Evolutionary conservation across 2,797 vertebrate genomes (phyloP).

Genomic region (Semaprochilodus insignis): DNA sequence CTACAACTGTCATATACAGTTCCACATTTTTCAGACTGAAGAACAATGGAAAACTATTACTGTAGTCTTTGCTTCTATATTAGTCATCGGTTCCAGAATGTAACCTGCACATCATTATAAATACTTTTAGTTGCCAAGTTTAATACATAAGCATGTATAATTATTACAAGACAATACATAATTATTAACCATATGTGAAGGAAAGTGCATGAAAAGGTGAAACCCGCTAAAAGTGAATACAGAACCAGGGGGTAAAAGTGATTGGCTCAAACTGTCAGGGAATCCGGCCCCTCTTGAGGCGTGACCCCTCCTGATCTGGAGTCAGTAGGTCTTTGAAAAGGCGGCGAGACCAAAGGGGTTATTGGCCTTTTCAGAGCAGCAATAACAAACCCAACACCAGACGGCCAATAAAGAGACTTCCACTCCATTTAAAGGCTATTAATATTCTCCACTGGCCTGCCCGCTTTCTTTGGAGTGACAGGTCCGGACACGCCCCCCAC

Average conservation of each 20-base stretch:
- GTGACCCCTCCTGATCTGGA: conserved; percentile 80
- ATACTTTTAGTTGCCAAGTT: background rate
- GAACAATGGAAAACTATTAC: no score
- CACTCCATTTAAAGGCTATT: conserved; percentile 89
- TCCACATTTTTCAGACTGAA: no score
- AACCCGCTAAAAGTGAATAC: background rate
- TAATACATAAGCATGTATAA: background rate
- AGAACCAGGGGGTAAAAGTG: conserved; percentile 68
- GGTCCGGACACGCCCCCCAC: conserved; percentile 79
- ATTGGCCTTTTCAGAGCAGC: conserved; percentile 73
- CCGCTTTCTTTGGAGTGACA: conserved; percentile 84
- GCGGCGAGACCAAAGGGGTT: conserved; percentile 80
- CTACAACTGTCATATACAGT: no score
- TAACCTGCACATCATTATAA: no score
- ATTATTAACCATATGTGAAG: background rate
- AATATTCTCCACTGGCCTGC: conserved; percentile 83
- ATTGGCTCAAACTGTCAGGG: conserved; percentile 72
- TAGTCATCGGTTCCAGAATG: no score
- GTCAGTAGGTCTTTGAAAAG: conserved; percentile 78
- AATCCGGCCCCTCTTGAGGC: conserved; percentile 67
- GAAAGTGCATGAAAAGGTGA: background rate
- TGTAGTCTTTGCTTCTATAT: no score
- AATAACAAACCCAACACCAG: conserved; percentile 87
- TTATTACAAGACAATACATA: no score
- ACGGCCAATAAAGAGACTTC: conserved; percentile 87